Evolutionary conservation across 2,797 vertebrate genomes (phyloP).

Genomic region (Gymnodraco acuticeps): DNA sequence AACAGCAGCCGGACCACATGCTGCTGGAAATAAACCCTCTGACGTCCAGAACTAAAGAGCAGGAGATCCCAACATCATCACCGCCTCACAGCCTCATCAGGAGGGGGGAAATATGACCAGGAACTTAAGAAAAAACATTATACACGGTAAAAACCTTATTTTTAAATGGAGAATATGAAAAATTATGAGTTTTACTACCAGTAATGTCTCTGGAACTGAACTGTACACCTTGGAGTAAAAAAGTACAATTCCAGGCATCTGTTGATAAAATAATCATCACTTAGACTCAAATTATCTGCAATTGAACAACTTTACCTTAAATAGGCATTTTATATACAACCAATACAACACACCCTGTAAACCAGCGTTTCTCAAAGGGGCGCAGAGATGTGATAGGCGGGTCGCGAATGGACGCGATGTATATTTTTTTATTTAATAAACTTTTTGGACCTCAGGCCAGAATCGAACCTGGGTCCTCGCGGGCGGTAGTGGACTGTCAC

Average conservation of each 20-base stretch:
- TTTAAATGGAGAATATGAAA: conserved; percentile 2
- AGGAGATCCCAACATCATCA: conserved; percentile 66
- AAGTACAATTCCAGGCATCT: conserved; percentile 11
- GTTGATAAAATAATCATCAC: background rate
- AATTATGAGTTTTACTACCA: conserved; percentile 4
- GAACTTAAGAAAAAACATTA: background rate
- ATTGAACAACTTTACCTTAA: background rate
- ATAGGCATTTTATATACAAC: too few relatives aligned
- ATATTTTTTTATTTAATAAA: too few relatives aligned
- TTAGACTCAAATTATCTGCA: background rate
- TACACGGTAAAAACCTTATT: conserved; percentile 9
- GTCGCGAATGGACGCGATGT: too few relatives aligned
- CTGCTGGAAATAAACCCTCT: conserved; percentile 77
- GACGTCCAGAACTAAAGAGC: conserved; percentile 58
- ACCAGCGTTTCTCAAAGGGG: too few relatives aligned
- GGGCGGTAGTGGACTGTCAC: too few relatives aligned
- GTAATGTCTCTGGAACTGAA: background rate
- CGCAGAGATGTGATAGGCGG: too few relatives aligned
- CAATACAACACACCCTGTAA: too few relatives aligned
- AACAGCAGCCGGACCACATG: conserved; percentile 78
- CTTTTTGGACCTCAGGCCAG: too few relatives aligned
- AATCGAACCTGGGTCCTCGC: too few relatives aligned
- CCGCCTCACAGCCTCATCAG: conserved; percentile 34
- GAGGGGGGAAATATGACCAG: too few relatives aligned
- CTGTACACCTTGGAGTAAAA: background rate